Evolutionary conservation across 1,140 invertebrate genomes (phyloP).

Genomic region (Hormaphis cornu): DNA sequence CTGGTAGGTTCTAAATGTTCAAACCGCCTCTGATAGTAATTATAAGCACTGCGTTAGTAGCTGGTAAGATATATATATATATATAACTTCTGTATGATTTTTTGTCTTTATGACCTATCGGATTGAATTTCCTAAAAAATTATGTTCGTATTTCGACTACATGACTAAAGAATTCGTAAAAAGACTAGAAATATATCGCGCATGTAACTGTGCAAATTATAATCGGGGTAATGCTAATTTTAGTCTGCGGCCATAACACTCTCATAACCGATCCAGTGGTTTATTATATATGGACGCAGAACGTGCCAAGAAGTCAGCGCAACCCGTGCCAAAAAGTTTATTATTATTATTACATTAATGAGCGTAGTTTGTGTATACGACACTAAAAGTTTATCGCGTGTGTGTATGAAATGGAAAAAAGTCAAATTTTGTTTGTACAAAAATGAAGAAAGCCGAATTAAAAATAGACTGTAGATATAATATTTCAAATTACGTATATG

Average conservation of each 20-base stretch:
- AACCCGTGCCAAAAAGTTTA: constrained; percentile 8
- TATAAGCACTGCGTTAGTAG: no score
- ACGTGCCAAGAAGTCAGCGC: background rate
- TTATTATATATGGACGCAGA: background rate
- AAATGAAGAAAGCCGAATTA: constrained; percentile 15
- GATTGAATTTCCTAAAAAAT: background rate
- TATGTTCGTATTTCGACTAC: background rate
- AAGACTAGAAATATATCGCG: background rate
- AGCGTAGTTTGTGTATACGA: constrained; percentile 33
- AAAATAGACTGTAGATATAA: background rate
- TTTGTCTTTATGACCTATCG: background rate
- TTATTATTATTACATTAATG: constrained; percentile 34
- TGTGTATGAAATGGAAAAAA: constrained; percentile 3
- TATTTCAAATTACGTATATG: background rate
- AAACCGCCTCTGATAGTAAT: no score
- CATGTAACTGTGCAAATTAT: constrained; percentile 6
- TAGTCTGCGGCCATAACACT: constrained; percentile 16
- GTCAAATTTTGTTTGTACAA: constrained; percentile 35
- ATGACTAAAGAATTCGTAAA: background rate
- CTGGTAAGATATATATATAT: no score
- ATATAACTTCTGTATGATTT: background rate
- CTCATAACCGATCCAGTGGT: constrained; percentile 1
- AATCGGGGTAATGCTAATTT: constrained; percentile 1
- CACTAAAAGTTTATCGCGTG: constrained; percentile 34
- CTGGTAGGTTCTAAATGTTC: no score